Evolutionary conservation across 2,888 invertebrate genomes (phyloP), one percentile per base, ranked within the genome.

Genomic region (Dynastes tityus): DNA sequence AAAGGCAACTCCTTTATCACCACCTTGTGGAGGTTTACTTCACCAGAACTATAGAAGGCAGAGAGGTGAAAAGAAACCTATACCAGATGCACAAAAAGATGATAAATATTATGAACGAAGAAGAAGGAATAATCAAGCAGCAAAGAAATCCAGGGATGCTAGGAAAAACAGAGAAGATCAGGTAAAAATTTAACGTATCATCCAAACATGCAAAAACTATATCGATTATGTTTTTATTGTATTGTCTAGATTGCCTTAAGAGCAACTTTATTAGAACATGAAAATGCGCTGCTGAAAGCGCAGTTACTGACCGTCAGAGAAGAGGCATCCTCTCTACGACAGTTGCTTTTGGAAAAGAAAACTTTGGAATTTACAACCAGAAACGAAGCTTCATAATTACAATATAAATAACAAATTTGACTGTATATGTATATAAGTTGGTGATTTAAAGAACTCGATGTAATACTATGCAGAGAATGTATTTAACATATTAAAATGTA

Each of bases 101-200:
- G 95, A 94, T 80, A 96, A 96, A 88, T 97, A 97, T 88, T 97
- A 94, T 87, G 97, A 97, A 87, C 90, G 97, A 64, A 90, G 97
- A 79, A 93, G 95, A 85, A 90, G 97, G 8, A 97, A 97, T 88
- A 97, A 97, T 87, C 93, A 95, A 86, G 97, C 97, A 0, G 97
- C 97, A 0, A 97, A 97, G 88, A 97, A 97, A 87, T 96, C 96
- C 0, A 89, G 97, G 40, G 97, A 97, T 87, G 96, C 96, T 0
- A 90, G 97, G 32, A 94, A 97, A 87, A 92, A 95, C 70, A 90
- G 97, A 40, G 97, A 97, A 87, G 97, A 97, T 88, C 95, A 96
- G 89, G 95, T 94, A 87, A 32, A n/a, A 53, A 1, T 55, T 55
- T 27, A 55, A 8, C 3, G 22, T 8, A 1, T 49, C 45, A 63